Percentiles rank a stretch among this genome's conserved stretches.
Evolutionary conservation across 2,113 vertebrate genomes (phyloP).

Genomic region (Channa argus): DNA sequence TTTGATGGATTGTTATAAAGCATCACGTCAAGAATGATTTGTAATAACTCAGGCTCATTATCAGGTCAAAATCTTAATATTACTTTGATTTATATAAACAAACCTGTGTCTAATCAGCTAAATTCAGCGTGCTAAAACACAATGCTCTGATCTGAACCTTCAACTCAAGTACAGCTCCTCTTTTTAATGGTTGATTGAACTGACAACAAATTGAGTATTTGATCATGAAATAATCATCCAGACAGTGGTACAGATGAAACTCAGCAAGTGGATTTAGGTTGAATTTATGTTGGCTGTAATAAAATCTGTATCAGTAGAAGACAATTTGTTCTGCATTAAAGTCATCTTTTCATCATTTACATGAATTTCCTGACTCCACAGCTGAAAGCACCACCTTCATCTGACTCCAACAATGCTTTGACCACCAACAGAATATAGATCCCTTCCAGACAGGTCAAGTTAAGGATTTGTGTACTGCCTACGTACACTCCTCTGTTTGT

Average conservation of each 20-base stretch:
- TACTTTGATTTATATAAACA: background rate
- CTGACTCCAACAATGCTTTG: background rate
- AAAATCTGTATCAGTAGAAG: no score
- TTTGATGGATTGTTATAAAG: no score
- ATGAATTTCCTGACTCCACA: constrained; percentile 1
- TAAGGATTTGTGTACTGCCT: constrained; percentile 60
- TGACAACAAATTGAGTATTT: no score
- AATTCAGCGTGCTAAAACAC: no score
- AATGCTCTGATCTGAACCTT: background rate
- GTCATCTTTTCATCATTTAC: constrained; percentile 20
- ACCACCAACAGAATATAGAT: constrained; percentile 43
- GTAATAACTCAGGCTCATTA: background rate
- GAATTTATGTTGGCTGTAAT: no score
- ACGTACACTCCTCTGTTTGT: constrained; percentile 40
- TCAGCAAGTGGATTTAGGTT: no score
- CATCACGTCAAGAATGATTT: background rate
- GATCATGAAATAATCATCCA: no score
- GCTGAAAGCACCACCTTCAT: constrained; percentile 2
- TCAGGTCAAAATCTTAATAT: background rate
- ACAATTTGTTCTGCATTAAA: background rate
- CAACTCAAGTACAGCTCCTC: background rate
- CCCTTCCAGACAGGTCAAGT: constrained; percentile 39
- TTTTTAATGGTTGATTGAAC: no score
- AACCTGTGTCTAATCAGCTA: no score
- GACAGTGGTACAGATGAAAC: background rate